phyloP scores from a whole-genome alignment of 2,113 vertebrate genomes.

The Dipodomys stephensi region DNA sequence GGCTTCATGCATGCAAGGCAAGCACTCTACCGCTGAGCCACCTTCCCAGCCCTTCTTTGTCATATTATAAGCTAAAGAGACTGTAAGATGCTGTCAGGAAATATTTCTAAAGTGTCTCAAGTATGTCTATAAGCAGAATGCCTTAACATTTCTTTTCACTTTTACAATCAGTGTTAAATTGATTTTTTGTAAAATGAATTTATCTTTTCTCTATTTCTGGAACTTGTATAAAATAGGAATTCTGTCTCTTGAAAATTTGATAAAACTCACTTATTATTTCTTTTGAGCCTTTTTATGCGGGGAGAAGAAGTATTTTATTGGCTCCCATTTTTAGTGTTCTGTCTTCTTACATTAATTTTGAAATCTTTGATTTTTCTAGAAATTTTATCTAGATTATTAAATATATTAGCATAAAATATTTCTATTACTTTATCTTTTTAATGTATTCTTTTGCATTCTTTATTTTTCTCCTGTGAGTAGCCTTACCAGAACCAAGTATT shows the following conservation, averaged over 20 bases:
- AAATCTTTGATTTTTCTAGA: not conserved
- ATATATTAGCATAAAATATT: not conserved
- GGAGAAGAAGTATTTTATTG: too few relatives aligned
- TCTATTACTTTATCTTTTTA: constrained; percentile 4
- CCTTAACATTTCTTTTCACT: constrained; percentile 1
- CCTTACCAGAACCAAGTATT: too few relatives aligned
- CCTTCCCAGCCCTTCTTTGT: not conserved
- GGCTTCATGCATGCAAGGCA: too few relatives aligned
- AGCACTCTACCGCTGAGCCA: too few relatives aligned
- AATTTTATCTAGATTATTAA: constrained; percentile 27
- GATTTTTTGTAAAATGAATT: not conserved
- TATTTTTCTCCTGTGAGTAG: not conserved
- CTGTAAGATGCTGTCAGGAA: not conserved
- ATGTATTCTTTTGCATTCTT: not conserved
- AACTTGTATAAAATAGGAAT: constrained; percentile 9
- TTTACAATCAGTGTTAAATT: not conserved
- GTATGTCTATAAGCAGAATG: not conserved
- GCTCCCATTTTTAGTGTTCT: not conserved
- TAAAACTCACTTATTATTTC: not conserved
- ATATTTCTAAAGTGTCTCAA: not conserved
- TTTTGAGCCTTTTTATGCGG: not conserved
- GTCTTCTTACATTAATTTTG: constrained; percentile 39
- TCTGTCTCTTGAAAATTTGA: not conserved
- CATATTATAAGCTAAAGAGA: not conserved
- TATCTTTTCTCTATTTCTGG: not conserved